Evolutionary conservation across 1,140 invertebrate genomes (phyloP), one percentile per base, ranked within the genome.

Genomic region (Grapholita molesta): DNA sequence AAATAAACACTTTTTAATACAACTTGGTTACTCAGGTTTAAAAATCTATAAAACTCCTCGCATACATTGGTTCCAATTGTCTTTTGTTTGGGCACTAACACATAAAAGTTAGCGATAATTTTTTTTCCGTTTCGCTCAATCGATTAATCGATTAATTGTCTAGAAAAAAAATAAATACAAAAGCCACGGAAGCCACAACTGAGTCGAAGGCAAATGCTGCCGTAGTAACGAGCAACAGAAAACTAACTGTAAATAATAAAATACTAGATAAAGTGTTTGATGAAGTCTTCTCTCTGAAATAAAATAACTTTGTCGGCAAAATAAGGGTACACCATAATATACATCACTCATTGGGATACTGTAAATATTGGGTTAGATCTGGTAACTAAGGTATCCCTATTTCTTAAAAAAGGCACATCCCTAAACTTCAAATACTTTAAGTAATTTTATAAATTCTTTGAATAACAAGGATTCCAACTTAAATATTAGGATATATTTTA

Each of bases 371-470:
- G 15, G 30, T 66, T 28, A 32, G 65, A 48, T 25, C 30, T 69
- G 73, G 24, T 35, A 76, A 72, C 48, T 74, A 66, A 74, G 73
- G 65, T n/a, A 78, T 68, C 72, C 77, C 70, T 70, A 70, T 70
- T 77, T 53, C 7, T 77, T 73, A 81, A 78, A 81, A 84, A 84
- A 84, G 82, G 79, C 82, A 82, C 79, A 79, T 84, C 68, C 68
- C 80, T 78, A 81, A 79, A 78, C 68, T 75, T 72, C 30, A 79
- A 72, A 77, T 55, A 64, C 61, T 53, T 67, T 69, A 61, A 71
- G 53, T 66, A 42, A 66, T 67, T 72, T 64, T 70, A 57, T 64
- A 66, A 33, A 42, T 57, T 64, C 42, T 25, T 65, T 53, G 12
- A 15, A 28, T 25, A 7, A 35, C 1, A 69, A 65, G 64, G 66